Evolutionary conservation across 2,113 vertebrate species (phyloP), one percentile per base, ranked within the genome.

Genomic region (Tinamus guttatus): DNA sequence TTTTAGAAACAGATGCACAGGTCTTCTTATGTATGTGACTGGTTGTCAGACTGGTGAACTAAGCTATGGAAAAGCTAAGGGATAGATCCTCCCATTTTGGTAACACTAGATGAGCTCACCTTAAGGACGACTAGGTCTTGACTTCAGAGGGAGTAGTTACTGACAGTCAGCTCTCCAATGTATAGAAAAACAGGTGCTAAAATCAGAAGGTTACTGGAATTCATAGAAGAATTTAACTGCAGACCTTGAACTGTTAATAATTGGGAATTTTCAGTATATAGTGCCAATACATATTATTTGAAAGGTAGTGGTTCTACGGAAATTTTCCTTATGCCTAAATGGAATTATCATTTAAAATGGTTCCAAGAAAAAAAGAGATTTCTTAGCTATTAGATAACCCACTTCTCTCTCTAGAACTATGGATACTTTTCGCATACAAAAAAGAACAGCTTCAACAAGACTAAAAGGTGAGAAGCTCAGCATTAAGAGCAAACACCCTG

Each of bases 341-440:
- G 40, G 36, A 90, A 51, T 96, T 94, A 94, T 88, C 86, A 93
- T 74, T 87, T 81, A 75, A 87, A 62, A 75, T 45, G 32, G 67
- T 92, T 91, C 62, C 74, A 91, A 70, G 36, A 45, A 70, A 75
- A 56, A 81, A 86, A 34, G 21, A 3, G 7, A 64, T 80, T 88
- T 70, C 32, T 92, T 56, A 81, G 43, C 59, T 60, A 52, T 59
- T 30, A 88, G 36, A 77, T 83, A 81, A 56, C 62, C 17, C 18
- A 77, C 13, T 81, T 63, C 19, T 49, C 47, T 85, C 52, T 83
- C 3, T 22, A 45, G 68, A 82, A 30, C 5, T n/a, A 19, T 47
- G n/a, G 9, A 36, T 71, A 47, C 34, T 92, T 83, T 83, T 74
- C 1, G 5, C 7, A 8, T 15, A 65, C 9, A 62, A 62, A 62